Conservation (phyloP, 2,797 vertebrate genomes). For the Pangasius macronema region DNA sequence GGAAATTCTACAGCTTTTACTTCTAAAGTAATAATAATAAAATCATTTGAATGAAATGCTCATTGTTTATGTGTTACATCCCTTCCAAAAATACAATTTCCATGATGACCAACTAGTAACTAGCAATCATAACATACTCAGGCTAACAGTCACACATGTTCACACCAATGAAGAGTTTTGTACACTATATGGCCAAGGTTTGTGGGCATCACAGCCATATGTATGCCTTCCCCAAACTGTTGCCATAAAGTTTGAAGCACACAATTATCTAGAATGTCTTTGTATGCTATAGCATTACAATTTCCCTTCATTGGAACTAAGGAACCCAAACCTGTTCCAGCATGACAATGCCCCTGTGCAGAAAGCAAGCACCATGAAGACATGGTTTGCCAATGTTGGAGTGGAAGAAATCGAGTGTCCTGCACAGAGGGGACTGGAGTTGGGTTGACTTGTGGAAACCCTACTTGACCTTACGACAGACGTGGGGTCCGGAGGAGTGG, state of each 20-base stretch:
- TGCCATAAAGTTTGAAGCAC: neutral
- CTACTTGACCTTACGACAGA: no score
- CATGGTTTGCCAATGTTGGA: no score
- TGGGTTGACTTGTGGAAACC: no score
- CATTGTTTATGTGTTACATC: neutral
- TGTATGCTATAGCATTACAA: neutral
- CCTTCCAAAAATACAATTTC: neutral
- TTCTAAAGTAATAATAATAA: neutral
- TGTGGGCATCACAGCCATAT: neutral
- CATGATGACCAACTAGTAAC: neutral
- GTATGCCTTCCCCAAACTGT: neutral
- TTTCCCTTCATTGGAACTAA: no score
- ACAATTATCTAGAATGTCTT: neutral
- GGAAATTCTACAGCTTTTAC: no score
- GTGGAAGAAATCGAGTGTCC: no score
- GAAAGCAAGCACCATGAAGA: no score
- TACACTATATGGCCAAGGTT: neutral
- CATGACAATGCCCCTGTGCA: no score
- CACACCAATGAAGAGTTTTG: neutral
- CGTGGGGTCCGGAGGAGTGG: no score
- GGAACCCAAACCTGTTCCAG: no score
- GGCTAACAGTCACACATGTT: neutral
- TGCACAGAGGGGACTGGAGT: no score
- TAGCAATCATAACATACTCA: neutral
- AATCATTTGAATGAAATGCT: neutral